Conservation (phyloP, 35 echinoderm and acorn worm genomes). For the Lytechinus pictus region DNA sequence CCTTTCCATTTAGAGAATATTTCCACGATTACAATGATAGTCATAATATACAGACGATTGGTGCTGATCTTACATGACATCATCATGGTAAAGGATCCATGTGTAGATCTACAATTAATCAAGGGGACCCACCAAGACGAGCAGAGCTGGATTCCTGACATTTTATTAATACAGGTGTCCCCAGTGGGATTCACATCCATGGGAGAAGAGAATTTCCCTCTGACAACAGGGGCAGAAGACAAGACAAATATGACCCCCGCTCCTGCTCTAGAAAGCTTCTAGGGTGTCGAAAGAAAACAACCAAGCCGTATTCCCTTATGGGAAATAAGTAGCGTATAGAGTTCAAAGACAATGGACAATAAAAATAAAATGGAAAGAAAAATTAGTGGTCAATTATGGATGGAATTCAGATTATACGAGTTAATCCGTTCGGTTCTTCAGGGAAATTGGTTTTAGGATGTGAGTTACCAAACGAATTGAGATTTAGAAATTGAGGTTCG, state of each 20-base stretch:
- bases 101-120: background rate
- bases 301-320: background rate
- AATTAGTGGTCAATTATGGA: background rate
- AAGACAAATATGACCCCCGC: constrained; percentile 16
- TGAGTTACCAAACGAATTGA: background rate
- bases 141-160: background rate
- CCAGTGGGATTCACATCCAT: background rate
- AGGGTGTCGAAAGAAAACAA: constrained; percentile 9
- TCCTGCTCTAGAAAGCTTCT: background rate
- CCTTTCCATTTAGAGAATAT: too few relatives aligned
- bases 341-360: background rate
- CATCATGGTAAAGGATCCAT: background rate
- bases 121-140: background rate
- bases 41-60: too few relatives aligned
- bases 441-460: background rate
- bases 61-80: too few relatives aligned
- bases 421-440: background rate
- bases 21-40: too few relatives aligned
- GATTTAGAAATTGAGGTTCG: background rate
- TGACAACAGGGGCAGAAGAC: background rate
- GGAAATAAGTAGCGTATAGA: background rate
- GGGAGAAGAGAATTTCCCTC: background rate
- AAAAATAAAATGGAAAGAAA: background rate
- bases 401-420: background rate
- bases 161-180: constrained; percentile 19